Evolutionary conservation across 2,888 invertebrate species (phyloP), one percentile per base, ranked within the genome.

Genomic region (Thysanoteuthis rhombus): DNA sequence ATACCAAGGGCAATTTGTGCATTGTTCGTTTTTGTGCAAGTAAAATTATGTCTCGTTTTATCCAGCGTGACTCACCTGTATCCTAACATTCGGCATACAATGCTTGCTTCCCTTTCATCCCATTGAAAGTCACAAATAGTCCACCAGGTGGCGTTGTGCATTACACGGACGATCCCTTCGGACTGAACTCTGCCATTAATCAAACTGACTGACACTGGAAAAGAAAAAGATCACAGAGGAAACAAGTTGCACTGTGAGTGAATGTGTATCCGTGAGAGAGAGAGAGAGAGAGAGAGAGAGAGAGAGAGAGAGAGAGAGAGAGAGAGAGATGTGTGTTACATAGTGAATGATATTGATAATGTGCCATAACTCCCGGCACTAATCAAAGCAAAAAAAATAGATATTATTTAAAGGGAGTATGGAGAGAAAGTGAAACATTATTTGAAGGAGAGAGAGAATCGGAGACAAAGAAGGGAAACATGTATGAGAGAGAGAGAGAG

Each of bases 121-220:
- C 75, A 75, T n/a, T 75, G 75, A 12, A 75, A 75, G 75, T 75
- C 75, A 36, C 75, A 75, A n/a, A 75, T 75, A 36, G 75, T 75
- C 75, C 75, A 75, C 75, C 75, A 75, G n/a, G 75, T 75, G n/a
- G n/a, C 75, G 75, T 75, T 75, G 75, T 75, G 75, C 75, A 36
- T 75, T 12, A 75, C 75, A 16, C 75, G 75, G 1, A 75, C 75
- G 0, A 75, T 75, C 12, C 75, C 75, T 75, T 75, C 75, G 12
- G 75, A 75, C 19, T 75, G 12, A n/a, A 75, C n/a, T 12, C 25
- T n/a, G 16, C 75, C 75, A 75, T 75, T 75, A n/a, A 75, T 75
- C n/a, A 75, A 75, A 75, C 75, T 75, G n/a, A 75, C 75, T 75
- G 75, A 75, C 75, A 75, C 75, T 75, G n/a, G 75, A 75, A 75